Conservation (phyloP, 2,888 invertebrate genomes). For the Drosophila putrida region DNA sequence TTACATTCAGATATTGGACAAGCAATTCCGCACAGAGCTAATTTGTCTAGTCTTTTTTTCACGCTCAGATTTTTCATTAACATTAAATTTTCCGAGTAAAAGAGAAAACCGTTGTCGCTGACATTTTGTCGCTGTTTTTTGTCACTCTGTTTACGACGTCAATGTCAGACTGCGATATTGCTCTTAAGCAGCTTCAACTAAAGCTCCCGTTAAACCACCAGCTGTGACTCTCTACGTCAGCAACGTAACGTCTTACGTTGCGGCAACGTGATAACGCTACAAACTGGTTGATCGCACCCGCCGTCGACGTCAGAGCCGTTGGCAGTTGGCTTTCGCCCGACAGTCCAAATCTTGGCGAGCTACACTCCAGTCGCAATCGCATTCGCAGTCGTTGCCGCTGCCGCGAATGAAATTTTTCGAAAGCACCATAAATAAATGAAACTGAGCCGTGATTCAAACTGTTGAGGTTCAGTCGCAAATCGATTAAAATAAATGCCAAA, state of each 20-base stretch:
- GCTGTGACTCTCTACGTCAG: conserved; percentile 26
- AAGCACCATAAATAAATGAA: conserved; percentile 35
- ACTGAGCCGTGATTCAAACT: conserved; percentile 10
- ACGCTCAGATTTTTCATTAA: conserved; percentile 41
- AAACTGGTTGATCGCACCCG: conserved; percentile 79
- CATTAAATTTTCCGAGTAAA: conserved; percentile 49
- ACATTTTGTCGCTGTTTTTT: conserved; percentile 30
- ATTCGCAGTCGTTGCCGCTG: conserved; percentile 10
- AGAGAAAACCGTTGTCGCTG: conserved; percentile 48
- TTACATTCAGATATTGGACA: conserved; percentile 50
- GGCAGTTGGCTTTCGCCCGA: conserved; percentile 69
- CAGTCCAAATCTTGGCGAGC: conserved; percentile 73
- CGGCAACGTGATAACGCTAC: conserved; percentile 12
- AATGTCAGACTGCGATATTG: conserved; percentile 45
- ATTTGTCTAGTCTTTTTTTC: conserved; percentile 33
- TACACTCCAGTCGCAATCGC: conserved; percentile 62
- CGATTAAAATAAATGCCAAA: conserved; percentile 53
- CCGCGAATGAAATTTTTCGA: conserved; percentile 25
- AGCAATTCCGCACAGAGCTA: conserved; percentile 30
- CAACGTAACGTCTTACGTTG: conserved; percentile 59
- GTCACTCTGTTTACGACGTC: conserved; percentile 48
- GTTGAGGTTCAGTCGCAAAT: conserved; percentile 16
- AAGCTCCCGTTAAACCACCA: conserved; percentile 28
- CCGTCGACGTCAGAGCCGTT: conserved; percentile 41
- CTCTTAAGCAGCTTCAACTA: conserved; percentile 36